These are phyloP conservation scores for Blastobasis adustella DNA, from an alignment of 2,888 invertebrate genomes.

Conservation along the genomic window DNA sequence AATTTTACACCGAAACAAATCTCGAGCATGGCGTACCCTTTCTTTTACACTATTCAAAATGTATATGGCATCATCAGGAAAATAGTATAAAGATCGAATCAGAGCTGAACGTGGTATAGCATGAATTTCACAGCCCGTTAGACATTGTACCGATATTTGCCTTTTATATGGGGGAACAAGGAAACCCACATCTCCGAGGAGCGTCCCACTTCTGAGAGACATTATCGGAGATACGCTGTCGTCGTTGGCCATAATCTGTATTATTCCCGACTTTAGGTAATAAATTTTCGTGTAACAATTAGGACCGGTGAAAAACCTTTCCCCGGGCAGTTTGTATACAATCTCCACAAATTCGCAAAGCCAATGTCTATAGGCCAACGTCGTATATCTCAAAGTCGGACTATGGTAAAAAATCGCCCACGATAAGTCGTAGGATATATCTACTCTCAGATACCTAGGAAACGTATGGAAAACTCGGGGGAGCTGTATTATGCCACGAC, in stretches of 20 bases:
- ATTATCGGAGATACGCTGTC: conserved; percentile 3
- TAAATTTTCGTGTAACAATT: conserved; percentile 5
- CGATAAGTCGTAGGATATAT: conserved; percentile 2
- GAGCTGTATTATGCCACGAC: background rate
- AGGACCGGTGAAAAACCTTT: conserved; percentile 2
- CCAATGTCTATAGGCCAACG: conserved; percentile 1
- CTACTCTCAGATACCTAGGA: conserved; percentile 2
- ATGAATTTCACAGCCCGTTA: conserved; percentile 7
- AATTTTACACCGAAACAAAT: conserved; percentile 1
- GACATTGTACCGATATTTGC: conserved; percentile 2
- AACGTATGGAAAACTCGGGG: background rate
- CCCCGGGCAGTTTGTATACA: conserved; percentile 1
- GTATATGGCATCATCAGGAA: conserved; percentile 3
- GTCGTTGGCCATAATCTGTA: conserved; percentile 4
- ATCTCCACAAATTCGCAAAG: background rate
- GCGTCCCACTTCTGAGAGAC: conserved; percentile 2
- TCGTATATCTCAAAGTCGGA: conserved; percentile 5
- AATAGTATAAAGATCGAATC: conserved; percentile 1
- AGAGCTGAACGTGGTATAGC: background rate
- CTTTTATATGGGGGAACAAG: conserved; percentile 1
- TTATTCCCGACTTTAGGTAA: conserved; percentile 5
- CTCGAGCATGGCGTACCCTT: conserved; percentile 2
- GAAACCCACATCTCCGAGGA: conserved; percentile 8
- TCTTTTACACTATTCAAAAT: background rate
- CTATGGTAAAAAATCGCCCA: conserved; percentile 9